Conservation (phyloP, 2,888 invertebrate species). For the Rhodophaea formosa region DNA sequence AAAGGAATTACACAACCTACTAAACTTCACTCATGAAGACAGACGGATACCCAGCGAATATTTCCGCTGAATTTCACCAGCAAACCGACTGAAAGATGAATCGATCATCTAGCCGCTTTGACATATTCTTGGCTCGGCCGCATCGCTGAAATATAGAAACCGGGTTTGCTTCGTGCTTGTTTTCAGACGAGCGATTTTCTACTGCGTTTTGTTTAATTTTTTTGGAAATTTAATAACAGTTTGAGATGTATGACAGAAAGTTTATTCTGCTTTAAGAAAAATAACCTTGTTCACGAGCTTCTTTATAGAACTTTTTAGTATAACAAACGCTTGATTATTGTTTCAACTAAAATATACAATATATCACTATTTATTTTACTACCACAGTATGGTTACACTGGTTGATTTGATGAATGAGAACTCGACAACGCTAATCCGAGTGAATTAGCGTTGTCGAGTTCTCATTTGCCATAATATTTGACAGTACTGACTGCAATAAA, state of each 20-base stretch:
- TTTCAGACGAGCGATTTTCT: neutral
- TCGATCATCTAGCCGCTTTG: conserved; percentile 32
- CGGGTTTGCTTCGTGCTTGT: conserved; percentile 16
- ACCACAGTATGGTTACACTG: too few relatives aligned
- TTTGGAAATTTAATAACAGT: neutral
- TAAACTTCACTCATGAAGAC: conserved; percentile 28
- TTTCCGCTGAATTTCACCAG: conserved; percentile 48
- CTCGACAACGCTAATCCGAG: too few relatives aligned
- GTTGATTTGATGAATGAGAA: too few relatives aligned
- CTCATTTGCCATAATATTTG: too few relatives aligned
- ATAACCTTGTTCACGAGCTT: too few relatives aligned
- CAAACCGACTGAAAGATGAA: conserved; percentile 52
- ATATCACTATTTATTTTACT: too few relatives aligned
- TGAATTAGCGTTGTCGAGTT: too few relatives aligned
- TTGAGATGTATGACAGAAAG: neutral
- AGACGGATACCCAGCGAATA: conserved; percentile 49
- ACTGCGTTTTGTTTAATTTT: neutral
- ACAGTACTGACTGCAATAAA: too few relatives aligned
- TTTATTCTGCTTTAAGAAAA: too few relatives aligned
- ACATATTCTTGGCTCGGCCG: conserved; percentile 37
- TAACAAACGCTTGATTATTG: too few relatives aligned
- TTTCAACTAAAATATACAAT: too few relatives aligned
- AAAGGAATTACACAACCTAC: conserved; percentile 12
- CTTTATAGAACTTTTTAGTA: too few relatives aligned
- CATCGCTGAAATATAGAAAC: neutral